These are phyloP conservation scores for Pararge aegeria DNA, from an alignment of 1,140 invertebrate genomes.

Conservation along the genomic window DNA sequence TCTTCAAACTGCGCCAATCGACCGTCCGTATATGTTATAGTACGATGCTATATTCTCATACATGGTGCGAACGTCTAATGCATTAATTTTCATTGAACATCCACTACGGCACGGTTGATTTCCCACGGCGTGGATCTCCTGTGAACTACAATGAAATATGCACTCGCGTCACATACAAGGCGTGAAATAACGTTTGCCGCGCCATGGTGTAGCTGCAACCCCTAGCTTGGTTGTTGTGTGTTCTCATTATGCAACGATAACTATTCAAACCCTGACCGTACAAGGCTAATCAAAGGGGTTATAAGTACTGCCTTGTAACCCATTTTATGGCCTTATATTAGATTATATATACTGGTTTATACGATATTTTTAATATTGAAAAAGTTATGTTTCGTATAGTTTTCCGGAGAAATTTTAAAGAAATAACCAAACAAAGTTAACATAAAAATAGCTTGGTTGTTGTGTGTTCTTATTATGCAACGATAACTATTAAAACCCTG, in stretches of 20 bases:
- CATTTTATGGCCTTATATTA: too few species aligned
- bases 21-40: too few species aligned
- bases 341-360: too few species aligned
- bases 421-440: too few species aligned
- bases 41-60: too few species aligned
- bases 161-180: conserved; percentile 62
- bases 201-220: conserved; percentile 43
- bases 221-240: conserved; percentile 23
- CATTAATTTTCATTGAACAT: conserved; percentile 36
- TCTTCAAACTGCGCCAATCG: too few species aligned
- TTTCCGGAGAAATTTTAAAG: too few species aligned
- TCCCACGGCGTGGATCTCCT: conserved; percentile 60
- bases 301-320: too few species aligned
- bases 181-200: conserved; percentile 64
- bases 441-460: conserved; percentile 21
- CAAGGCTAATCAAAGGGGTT: too few species aligned
- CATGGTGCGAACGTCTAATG: conserved; percentile 6
- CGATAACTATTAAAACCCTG: background rate
- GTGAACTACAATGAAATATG: conserved; percentile 68
- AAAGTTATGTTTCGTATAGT: too few species aligned
- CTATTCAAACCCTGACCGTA: background rate
- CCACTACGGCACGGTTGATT: conserved; percentile 50
- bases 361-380: too few species aligned
- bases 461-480: conserved; percentile 25
- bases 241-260: conserved; percentile 24